Conservation (phyloP, 2,888 invertebrate species). For the Hirudinaria manillensis region DNA sequence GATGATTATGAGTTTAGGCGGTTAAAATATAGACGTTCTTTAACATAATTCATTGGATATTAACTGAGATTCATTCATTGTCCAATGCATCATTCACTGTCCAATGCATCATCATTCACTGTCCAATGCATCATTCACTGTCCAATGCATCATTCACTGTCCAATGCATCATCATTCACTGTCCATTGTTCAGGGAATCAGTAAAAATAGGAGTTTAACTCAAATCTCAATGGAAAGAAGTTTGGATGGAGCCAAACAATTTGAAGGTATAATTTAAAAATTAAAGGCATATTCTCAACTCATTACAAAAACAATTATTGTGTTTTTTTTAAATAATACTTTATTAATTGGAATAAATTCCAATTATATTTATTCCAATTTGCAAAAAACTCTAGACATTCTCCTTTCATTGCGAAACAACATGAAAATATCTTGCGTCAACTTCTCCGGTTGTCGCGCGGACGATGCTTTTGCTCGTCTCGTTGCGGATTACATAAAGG, state of each 20-base stretch:
- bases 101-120: not conserved
- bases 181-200: slow-evolving; percentile 44
- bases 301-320: too few relatives aligned
- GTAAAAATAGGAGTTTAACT: slow-evolving; percentile 46
- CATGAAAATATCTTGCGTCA: slow-evolving; percentile 49
- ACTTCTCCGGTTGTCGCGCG: slow-evolving; percentile 51
- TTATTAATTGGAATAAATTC: too few relatives aligned
- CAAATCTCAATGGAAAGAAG: slow-evolving; percentile 51
- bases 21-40: too few relatives aligned
- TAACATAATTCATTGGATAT: too few relatives aligned
- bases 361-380: too few relatives aligned
- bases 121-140: not conserved
- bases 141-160: not conserved
- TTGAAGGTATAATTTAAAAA: slow-evolving; percentile 45
- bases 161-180: not conserved
- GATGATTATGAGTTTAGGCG: too few relatives aligned
- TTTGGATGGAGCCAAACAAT: slow-evolving; percentile 48
- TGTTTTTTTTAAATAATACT: too few relatives aligned
- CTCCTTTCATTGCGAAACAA: slow-evolving; percentile 51
- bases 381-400: slow-evolving; percentile 44
- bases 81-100: not conserved
- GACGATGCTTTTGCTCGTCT: too few relatives aligned
- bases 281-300: not conserved
- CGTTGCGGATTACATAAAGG: too few relatives aligned
- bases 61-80: not conserved